Percentiles rank a stretch among this genome's conserved stretches.
Evolutionary conservation across 2,113 vertebrate genomes (phyloP).

Genomic region (Onychostoma macrolepis): DNA sequence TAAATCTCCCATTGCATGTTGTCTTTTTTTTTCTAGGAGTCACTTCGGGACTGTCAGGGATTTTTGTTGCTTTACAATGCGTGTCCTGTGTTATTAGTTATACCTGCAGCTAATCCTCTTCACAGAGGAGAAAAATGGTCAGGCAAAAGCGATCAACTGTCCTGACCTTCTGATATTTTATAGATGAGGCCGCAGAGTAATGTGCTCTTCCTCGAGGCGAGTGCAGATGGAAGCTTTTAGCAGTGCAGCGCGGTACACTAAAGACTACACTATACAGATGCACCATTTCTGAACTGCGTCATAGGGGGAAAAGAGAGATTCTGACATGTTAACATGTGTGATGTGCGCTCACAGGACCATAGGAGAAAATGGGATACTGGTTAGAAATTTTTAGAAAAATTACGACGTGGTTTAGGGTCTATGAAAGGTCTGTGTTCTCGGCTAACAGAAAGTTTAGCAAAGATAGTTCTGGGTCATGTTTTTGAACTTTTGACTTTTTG

Average conservation of each 20-base stretch:
- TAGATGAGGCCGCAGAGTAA: neutral
- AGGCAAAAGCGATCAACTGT: conserved; percentile 9
- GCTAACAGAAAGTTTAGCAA: neutral
- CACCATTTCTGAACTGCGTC: neutral
- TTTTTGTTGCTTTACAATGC: conserved; percentile 2
- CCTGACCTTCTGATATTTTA: conserved; percentile 32
- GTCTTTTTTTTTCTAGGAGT: neutral
- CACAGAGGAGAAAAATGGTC: neutral
- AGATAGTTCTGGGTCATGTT: neutral
- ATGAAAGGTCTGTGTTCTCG: neutral
- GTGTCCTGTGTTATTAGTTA: neutral
- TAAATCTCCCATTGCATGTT: neutral
- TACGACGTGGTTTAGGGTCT: neutral
- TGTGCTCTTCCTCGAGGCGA: neutral
- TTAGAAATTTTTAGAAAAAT: neutral
- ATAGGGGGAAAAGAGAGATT: conserved; percentile 29
- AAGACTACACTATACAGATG: neutral
- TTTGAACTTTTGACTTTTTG: neutral
- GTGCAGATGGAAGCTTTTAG: conserved; percentile 14
- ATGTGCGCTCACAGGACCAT: conserved; percentile 50
- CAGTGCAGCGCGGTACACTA: neutral
- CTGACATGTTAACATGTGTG: conserved; percentile 38
- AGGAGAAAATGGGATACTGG: neutral
- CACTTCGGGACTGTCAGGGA: conserved; percentile 3
- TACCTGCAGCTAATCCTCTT: conserved; percentile 9